phyloP scores from a whole-genome alignment of 2,888 invertebrate genomes.

The Stratiomys singularior region DNA sequence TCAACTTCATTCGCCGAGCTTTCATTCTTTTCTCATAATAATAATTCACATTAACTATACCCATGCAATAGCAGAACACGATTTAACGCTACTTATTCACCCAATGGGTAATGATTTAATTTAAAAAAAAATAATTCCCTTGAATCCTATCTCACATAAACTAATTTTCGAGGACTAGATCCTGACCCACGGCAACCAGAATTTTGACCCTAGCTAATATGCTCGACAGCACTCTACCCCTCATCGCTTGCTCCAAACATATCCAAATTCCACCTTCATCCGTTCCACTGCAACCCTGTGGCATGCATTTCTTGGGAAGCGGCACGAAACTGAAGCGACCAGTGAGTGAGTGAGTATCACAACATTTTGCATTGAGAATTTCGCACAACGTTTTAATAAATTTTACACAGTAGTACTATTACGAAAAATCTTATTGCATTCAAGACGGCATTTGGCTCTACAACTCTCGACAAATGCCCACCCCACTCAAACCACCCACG shows the following conservation, averaged over 20 bases:
- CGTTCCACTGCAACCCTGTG: background rate
- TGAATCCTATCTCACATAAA: constrained; percentile 3
- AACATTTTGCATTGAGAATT: constrained; percentile 20
- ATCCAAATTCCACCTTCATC: background rate
- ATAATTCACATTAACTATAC: no score
- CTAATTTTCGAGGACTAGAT: constrained; percentile 2
- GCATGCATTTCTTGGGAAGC: background rate
- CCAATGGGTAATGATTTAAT: background rate
- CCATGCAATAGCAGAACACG: no score
- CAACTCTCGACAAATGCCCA: background rate
- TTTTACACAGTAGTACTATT: constrained; percentile 33
- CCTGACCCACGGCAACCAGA: constrained; percentile 33
- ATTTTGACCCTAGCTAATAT: constrained; percentile 31
- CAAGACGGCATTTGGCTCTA: background rate
- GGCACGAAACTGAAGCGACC: background rate
- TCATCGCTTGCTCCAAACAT: background rate
- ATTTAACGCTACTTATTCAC: background rate
- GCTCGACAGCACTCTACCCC: constrained; percentile 16
- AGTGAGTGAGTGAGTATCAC: background rate
- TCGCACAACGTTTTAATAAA: constrained; percentile 38
- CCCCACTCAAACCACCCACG: no score
- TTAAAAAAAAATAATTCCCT: background rate
- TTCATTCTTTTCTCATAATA: no score
- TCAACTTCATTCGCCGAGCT: no score
- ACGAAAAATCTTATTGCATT: constrained; percentile 19